These are phyloP conservation scores for Drosophila navojoa DNA, from an alignment of 1,140 invertebrate genomes.

Conservation along the genomic window DNA sequence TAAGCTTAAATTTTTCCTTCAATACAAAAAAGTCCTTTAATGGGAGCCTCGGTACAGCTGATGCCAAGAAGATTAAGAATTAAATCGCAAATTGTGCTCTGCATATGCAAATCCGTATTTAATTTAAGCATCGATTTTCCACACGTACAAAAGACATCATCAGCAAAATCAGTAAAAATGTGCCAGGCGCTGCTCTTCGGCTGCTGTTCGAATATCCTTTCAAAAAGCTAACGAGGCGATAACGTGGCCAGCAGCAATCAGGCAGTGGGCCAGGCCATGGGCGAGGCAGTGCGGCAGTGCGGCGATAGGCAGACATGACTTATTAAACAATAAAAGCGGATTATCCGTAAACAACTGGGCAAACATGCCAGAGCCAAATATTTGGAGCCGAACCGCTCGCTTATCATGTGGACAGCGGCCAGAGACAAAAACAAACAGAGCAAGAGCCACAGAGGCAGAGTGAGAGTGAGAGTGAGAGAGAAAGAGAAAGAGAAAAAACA, in stretches of 20 bases:
- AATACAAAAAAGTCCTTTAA: too few species aligned
- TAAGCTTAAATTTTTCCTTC: too few species aligned
- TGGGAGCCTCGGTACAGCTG: too few species aligned
- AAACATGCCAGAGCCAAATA: slow-evolving; percentile 72
- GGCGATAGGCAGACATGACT: slow-evolving; percentile 60
- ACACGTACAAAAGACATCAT: slow-evolving; percentile 23
- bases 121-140: slow-evolving; percentile 53
- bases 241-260: slow-evolving; percentile 38
- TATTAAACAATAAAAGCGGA: slow-evolving; percentile 83
- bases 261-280: slow-evolving; percentile 4
- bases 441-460: not conserved
- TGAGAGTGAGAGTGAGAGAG: not conserved
- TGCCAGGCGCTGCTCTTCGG: slow-evolving; percentile 18
- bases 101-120: slow-evolving; percentile 18
- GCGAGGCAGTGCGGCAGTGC: not conserved
- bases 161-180: slow-evolving; percentile 10
- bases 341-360: slow-evolving; percentile 80
- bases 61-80: not conserved
- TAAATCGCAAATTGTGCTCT: not conserved
- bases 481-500: slow-evolving; percentile 51
- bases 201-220: slow-evolving; percentile 36
- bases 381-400: slow-evolving; percentile 54
- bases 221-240: slow-evolving; percentile 54
- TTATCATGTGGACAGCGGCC: slow-evolving; percentile 49
- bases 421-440: slow-evolving; percentile 34